These are phyloP conservation scores for Resseliella maxima DNA, from an alignment of 2,888 invertebrate genomes.

Conservation along the genomic window DNA sequence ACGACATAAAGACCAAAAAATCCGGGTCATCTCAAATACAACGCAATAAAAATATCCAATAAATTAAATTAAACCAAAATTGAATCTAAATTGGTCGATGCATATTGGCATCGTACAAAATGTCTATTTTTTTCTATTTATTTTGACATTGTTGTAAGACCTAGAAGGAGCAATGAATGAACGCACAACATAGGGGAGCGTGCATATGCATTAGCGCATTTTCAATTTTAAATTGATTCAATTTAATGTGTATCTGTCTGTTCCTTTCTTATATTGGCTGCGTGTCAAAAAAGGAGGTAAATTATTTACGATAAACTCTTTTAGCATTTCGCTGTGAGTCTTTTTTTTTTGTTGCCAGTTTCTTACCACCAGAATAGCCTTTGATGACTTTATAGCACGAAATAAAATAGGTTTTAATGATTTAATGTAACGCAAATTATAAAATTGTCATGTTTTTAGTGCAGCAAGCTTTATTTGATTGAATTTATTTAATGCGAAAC, in stretches of 20 bases:
- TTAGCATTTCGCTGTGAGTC: not conserved
- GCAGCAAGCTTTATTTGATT: not conserved
- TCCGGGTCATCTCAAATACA: conserved; percentile 40
- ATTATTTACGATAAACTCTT: conserved; percentile 46
- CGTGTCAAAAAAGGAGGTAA: not conserved
- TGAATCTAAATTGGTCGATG: conserved; percentile 54
- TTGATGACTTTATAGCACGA: conserved; percentile 41
- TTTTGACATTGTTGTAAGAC: not conserved
- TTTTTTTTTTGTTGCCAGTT: not conserved
- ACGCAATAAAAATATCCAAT: conserved; percentile 21
- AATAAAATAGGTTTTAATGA: conserved; percentile 3
- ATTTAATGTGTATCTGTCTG: conserved; percentile 25
- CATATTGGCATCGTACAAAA: not conserved
- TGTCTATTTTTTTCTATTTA: not conserved
- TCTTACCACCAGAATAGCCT: not conserved
- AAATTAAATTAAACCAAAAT: conserved; percentile 54
- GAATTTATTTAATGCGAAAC: conserved; percentile 1
- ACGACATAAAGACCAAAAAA: conserved; percentile 51
- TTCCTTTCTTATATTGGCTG: not conserved
- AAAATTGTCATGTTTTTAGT: not conserved
- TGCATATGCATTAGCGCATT: conserved; percentile 30
- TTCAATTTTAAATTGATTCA: conserved; percentile 54
- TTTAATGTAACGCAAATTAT: conserved; percentile 39
- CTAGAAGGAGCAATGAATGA: not conserved
- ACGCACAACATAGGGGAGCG: not conserved